Evolutionary conservation across 2,797 vertebrate species (phyloP), one percentile per base, ranked within the genome.

Genomic region (Perodicticus potto): DNA sequence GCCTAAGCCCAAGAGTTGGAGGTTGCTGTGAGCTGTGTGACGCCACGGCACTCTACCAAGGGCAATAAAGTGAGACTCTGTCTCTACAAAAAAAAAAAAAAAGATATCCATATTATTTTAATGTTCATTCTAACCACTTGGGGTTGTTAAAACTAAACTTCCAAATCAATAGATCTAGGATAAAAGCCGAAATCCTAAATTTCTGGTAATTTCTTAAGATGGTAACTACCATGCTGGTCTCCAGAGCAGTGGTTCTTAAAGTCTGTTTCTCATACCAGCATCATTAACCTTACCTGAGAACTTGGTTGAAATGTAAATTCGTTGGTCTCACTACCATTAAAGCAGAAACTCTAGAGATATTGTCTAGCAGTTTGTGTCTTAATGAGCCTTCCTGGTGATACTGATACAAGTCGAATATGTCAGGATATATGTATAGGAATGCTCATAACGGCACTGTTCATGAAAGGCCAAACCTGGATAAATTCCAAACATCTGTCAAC

Each of bases 121-220:
- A 57, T 83, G 10, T 23, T 27, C 14, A 69, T 43, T 5, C 5
- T 93, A 29, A 89, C 86, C 17, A 88, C 25, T 23, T 84, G 37
- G 5, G 12, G 8, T 80, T 89, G 23, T 89, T 88, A 88, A 85
- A 93, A 86, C 80, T 95, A 78, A 63, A 81, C 86, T 69, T 91
- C n/a, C 70, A 74, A 89, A 59, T 91, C n/a, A n/a, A 0, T 61
- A 72, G 32, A 20, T 86, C 9, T 74, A 20, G 14, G 8, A 19
- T 74, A 2, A 34, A 89, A 13, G 78, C 37, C 84, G 55, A 74
- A 78, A n/a, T 32, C 84, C 6, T 65, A 59, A 20, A 34, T 27
- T 69, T 87, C 88, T 86, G 27, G 25, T 5, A 34, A 4, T 72
- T 23, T 84, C 32, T 5, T 70, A 22, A 22, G 3, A 1, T 55